Base-by-base conservation (phyloP, 92 coral and sea anemone genomes). In the Montipora capitata region DNA sequence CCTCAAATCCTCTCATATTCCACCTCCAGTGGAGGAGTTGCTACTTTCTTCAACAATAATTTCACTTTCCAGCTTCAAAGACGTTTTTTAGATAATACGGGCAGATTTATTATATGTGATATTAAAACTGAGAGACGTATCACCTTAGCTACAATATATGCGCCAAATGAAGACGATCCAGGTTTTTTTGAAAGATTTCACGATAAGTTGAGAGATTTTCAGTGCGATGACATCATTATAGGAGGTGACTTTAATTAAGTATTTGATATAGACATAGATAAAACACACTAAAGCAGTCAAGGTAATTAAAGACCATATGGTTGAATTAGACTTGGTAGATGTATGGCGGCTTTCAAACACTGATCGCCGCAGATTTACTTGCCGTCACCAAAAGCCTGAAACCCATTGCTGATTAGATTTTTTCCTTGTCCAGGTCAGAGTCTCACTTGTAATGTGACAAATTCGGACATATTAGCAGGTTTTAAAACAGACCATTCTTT, bases 221-320 rank as follows among this genome's bases (percentile, higher is more conserved):
- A 45, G 51, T 45, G 51, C 51, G 51, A 45, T 45, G 51, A 45
- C 51, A 45, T 45, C 51, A 7, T 45, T 45, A 45, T 45, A 45
- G 4, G 51, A 45, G 51, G 51, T 45, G 51, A 45, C 51, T 45
- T 45, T 45, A 45, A 45, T 7, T 45, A 4, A 45, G 51, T 45
- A 45, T 45, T 45, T 4, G 51, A 45, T 45, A 45, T 45, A 45
- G 51, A n/a, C 51, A 45, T 45, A 45, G 51, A 45, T 45, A 45
- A 45, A 45, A 45, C 73, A 68, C 73, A 20, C 73, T 35, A 68
- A 68, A 68, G 73, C 44, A 68, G 73, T 35, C 73, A 68, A 68
- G 73, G 73, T 68, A 68, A 35, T 68, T 68, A 68, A 68, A 68
- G 73, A 68, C 73, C 73, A 68, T 68, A 68, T 68, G 73, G 73